phyloP scores from a whole-genome alignment of 2,888 invertebrate species.

The Ichneumon xanthorius region DNA sequence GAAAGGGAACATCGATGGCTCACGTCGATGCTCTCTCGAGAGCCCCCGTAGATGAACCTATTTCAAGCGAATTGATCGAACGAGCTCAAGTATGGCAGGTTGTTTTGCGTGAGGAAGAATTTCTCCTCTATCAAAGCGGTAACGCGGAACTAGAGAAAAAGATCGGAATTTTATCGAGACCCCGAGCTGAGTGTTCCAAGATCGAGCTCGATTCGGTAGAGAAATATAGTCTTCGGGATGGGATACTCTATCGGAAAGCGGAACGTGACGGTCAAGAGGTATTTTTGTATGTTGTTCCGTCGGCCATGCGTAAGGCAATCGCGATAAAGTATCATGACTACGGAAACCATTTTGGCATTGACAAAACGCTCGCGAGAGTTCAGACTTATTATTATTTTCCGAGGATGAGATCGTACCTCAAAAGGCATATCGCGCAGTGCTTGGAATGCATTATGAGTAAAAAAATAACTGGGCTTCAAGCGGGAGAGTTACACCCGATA shows the following conservation, averaged over 20 bases:
- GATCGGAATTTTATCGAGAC: slow-evolving; percentile 17
- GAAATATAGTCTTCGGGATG: slow-evolving; percentile 29
- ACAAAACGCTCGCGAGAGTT: slow-evolving; percentile 14
- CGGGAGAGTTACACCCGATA: slow-evolving; percentile 68
- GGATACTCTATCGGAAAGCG: too few species aligned
- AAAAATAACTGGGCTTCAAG: slow-evolving; percentile 51
- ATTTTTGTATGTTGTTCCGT: slow-evolving; percentile 40
- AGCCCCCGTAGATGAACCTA: slow-evolving; percentile 60
- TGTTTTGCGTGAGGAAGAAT: slow-evolving; percentile 16
- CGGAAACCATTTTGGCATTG: slow-evolving; percentile 37
- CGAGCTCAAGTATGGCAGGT: slow-evolving; percentile 49
- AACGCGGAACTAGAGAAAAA: slow-evolving; percentile 10
- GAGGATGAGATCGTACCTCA: slow-evolving; percentile 25
- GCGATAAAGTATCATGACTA: slow-evolving; percentile 45
- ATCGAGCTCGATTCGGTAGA: slow-evolving; percentile 64
- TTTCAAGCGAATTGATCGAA: slow-evolving; percentile 2
- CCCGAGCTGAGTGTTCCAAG: slow-evolving; percentile 17
- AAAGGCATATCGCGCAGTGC: slow-evolving; percentile 56
- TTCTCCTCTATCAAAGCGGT: slow-evolving; percentile 20
- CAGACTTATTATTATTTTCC: slow-evolving; percentile 43
- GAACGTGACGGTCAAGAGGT: slow-evolving; percentile 16
- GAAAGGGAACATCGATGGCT: slow-evolving; percentile 69
- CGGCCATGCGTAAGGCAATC: slow-evolving; percentile 60
- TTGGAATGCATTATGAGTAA: slow-evolving; percentile 64
- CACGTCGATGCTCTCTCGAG: slow-evolving; percentile 70